Evolutionary conservation across 2,888 invertebrate genomes (phyloP).

Genomic region (Drosophila prolongata): DNA sequence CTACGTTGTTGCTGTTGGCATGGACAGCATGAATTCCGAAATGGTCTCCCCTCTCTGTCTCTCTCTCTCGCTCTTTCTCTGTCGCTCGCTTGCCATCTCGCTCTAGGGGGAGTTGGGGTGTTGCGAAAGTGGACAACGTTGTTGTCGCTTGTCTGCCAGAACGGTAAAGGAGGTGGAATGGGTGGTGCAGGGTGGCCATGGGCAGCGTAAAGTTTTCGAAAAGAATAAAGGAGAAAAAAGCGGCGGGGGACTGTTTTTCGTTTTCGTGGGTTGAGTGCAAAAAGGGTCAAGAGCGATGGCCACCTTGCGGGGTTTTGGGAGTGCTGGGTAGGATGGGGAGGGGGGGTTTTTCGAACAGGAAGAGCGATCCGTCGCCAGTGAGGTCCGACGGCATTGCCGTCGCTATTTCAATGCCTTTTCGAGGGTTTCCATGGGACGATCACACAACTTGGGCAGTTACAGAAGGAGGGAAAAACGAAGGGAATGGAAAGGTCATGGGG

Average conservation of each 20-base stretch:
- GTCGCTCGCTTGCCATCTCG: constrained; percentile 22
- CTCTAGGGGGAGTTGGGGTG: constrained; percentile 45
- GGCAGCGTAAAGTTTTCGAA: constrained; percentile 71
- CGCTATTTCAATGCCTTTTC: constrained; percentile 54
- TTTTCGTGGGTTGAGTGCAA: constrained; percentile 54
- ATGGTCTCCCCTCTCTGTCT: constrained; percentile 28
- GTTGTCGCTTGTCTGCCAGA: constrained; percentile 73
- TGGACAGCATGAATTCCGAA: constrained; percentile 54
- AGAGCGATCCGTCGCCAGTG: constrained; percentile 18
- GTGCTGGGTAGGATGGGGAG: neutral
- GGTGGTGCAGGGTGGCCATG: constrained; percentile 29
- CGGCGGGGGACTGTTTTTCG: constrained; percentile 22
- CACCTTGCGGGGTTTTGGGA: constrained; percentile 47
- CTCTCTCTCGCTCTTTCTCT: constrained; percentile 4
- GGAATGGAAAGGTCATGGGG: neutral
- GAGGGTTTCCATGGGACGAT: constrained; percentile 51
- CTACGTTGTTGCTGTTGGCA: constrained; percentile 76
- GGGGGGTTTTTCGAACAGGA: constrained; percentile 1
- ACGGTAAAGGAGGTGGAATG: constrained; percentile 5
- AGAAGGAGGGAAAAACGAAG: neutral
- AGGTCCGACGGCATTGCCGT: constrained; percentile 48
- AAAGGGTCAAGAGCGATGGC: constrained; percentile 76
- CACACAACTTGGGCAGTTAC: constrained; percentile 50
- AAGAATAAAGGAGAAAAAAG: constrained; percentile 58
- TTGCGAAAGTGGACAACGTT: constrained; percentile 77